phyloP scores from a whole-genome alignment of 2,113 vertebrate genomes.

The Campylomormyrus tamandua region DNA sequence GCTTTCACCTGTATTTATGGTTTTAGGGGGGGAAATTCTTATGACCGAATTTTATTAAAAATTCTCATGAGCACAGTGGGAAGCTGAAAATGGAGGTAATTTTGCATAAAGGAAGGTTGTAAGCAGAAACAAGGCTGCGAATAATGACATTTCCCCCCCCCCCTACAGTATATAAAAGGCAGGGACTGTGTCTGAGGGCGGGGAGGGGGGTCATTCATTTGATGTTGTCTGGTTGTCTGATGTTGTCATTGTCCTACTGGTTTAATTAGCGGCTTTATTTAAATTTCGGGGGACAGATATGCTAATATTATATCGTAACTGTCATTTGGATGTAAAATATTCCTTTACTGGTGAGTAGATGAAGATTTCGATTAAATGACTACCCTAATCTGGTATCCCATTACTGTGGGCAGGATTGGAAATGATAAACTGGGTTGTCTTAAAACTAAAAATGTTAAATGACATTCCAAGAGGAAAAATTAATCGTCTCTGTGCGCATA shows the following conservation, averaged over 20 bases:
- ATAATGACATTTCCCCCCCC: background rate
- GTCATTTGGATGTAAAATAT: constrained; percentile 14
- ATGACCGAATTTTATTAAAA: background rate
- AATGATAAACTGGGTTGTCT: background rate
- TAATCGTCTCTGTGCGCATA: background rate
- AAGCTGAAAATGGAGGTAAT: constrained; percentile 6
- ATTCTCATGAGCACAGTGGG: constrained; percentile 3
- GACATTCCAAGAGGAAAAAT: background rate
- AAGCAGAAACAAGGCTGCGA: background rate
- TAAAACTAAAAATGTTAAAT: constrained; percentile 1
- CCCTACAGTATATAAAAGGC: background rate
- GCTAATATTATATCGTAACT: constrained; percentile 14
- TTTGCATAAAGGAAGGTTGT: constrained; percentile 8
- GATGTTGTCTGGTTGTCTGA: constrained; percentile 13
- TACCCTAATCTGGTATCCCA: background rate
- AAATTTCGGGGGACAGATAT: constrained; percentile 15
- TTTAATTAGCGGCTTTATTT: constrained; percentile 16
- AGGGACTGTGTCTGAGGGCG: background rate
- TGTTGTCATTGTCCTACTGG: constrained; percentile 17
- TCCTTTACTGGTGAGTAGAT: background rate
- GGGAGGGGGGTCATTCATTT: constrained; percentile 9
- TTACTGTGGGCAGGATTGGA: background rate
- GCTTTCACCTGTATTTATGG: background rate
- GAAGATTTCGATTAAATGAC: background rate
- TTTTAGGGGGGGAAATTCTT: background rate